These are phyloP conservation scores for Australoheros scitulus DNA, from an alignment of 2,113 vertebrate genomes.

Conservation along the genomic window DNA sequence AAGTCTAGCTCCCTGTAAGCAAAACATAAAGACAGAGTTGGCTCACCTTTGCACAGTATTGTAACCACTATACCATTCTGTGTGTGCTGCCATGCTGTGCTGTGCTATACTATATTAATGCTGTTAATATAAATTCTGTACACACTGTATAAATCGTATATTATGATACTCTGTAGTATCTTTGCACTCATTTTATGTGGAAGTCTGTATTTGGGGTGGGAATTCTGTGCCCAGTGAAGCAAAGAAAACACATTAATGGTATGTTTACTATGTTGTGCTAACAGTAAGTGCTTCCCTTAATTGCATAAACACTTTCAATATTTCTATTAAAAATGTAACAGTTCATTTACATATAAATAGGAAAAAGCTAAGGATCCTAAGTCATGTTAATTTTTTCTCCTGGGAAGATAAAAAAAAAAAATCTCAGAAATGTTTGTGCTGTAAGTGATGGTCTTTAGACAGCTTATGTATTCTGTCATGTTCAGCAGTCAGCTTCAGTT, in stretches of 20 bases:
- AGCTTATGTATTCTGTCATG: slow-evolving; percentile 22
- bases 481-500: slow-evolving; percentile 34
- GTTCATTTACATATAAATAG: not conserved
- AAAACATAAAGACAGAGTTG: not conserved
- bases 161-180: not conserved
- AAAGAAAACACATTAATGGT: not conserved
- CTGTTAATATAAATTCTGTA: not conserved
- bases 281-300: not conserved
- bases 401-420: not conserved
- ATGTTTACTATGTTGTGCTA: not conserved
- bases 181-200: not conserved
- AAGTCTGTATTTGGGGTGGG: not conserved
- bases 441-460: slow-evolving; percentile 4
- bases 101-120: not conserved
- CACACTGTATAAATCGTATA: not conserved
- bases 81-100: not conserved
- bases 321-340: not conserved
- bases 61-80: not conserved
- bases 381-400: not conserved
- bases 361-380: not conserved
- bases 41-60: not conserved
- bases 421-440: not conserved
- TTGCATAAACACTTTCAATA: not conserved
- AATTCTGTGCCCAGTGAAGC: not conserved
- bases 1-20: too few relatives aligned